Conservation (phyloP, 2,797 vertebrate species). For the Sciurus vulgaris region DNA sequence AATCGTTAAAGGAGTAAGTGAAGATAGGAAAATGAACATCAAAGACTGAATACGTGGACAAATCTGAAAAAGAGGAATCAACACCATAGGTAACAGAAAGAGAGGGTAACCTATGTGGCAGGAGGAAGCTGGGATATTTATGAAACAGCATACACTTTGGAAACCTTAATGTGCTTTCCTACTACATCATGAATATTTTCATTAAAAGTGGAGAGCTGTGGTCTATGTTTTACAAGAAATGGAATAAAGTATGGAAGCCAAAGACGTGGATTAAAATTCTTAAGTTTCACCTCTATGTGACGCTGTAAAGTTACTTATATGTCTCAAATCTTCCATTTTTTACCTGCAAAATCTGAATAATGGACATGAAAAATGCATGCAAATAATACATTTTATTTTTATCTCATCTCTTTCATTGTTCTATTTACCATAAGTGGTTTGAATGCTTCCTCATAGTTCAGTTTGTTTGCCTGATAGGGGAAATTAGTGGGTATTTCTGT, state of each 20-base stretch:
- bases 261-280: neutral
- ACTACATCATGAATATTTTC: neutral
- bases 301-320: neutral
- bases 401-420: neutral
- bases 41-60: neutral
- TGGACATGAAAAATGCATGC: neutral
- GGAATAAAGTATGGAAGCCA: neutral
- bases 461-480: neutral
- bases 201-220: neutral
- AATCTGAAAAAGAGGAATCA: neutral
- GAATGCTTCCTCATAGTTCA: slow-evolving; percentile 9
- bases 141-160: neutral
- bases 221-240: neutral
- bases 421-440: neutral
- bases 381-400: neutral
- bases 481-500: neutral
- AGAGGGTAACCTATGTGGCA: neutral
- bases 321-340: neutral
- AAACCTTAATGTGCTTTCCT: neutral
- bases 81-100: neutral
- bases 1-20: neutral
- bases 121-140: neutral
- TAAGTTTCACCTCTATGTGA: neutral
- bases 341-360: neutral
- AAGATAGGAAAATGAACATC: neutral